Evolutionary conservation across 2,888 invertebrate species (phyloP).

Genomic region (Philaethria dido): DNA sequence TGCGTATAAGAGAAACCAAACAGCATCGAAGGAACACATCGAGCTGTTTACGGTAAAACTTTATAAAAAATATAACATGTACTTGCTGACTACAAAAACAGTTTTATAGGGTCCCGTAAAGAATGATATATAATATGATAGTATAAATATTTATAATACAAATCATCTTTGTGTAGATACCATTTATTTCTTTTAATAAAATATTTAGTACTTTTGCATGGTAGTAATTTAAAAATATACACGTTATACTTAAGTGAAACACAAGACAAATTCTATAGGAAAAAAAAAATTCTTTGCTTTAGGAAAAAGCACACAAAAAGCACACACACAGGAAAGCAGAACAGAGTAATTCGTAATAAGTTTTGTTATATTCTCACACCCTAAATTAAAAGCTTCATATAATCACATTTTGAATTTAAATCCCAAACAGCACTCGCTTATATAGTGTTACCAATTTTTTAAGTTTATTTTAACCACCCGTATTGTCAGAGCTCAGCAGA

Average conservation of each 20-base stretch:
- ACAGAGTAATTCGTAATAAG: no score
- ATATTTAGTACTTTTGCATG: no score
- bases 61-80: conserved; percentile 37
- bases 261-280: no score
- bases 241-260: no score
- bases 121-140: background rate
- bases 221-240: no score
- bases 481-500: conserved; percentile 16
- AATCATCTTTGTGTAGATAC: no score
- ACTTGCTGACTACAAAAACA: conserved; percentile 1
- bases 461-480: conserved; percentile 10
- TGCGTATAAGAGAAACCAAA: conserved; percentile 40
- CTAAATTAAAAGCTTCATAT: background rate
- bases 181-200: no score
- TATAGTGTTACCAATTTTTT: conserved; percentile 4
- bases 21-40: conserved; percentile 42
- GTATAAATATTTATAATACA: no score
- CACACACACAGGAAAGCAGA: no score
- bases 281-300: no score
- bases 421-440: background rate
- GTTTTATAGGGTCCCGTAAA: conserved; percentile 13
- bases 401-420: conserved; percentile 5
- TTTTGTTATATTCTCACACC: background rate
- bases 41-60: conserved; percentile 50
- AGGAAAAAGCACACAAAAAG: no score